Evolutionary conservation across 2,797 vertebrate genomes (phyloP).

Genomic region (Coreius guichenoti): DNA sequence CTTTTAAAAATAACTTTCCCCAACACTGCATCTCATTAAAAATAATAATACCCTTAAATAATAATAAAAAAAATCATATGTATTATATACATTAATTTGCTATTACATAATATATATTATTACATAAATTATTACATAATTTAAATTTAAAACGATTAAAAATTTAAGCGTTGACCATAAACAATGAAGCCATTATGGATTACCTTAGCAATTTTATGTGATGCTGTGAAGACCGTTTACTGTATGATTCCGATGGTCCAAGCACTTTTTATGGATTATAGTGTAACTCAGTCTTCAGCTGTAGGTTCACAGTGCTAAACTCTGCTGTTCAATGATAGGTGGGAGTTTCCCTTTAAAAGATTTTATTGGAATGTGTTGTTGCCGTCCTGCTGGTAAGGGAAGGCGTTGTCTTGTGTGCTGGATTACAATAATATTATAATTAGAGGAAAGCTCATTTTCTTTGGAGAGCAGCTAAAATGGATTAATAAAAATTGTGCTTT

Average conservation of each 20-base stretch:
- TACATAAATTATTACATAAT: background rate
- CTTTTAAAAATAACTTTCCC: background rate
- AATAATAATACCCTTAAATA: background rate
- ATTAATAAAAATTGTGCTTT: slow-evolving; percentile 34
- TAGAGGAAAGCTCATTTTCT: slow-evolving; percentile 31
- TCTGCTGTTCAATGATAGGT: slow-evolving; percentile 19
- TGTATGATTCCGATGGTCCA: background rate
- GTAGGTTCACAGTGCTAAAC: background rate
- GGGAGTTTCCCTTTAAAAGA: slow-evolving; percentile 44
- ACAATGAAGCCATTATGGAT: background rate
- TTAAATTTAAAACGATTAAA: background rate
- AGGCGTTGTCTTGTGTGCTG: slow-evolving; percentile 44
- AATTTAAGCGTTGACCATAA: background rate
- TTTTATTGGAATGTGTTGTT: slow-evolving; percentile 56
- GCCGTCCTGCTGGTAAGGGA: slow-evolving; percentile 37
- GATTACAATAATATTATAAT: slow-evolving; percentile 56
- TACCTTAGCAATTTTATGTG: background rate
- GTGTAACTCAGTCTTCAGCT: background rate
- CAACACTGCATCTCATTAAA: background rate
- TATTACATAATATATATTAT: background rate
- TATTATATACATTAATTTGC: background rate
- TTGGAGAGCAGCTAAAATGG: slow-evolving; percentile 39
- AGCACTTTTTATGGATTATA: background rate
- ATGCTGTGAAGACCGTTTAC: background rate
- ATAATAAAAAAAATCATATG: background rate